Percentiles rank a stretch among this genome's conserved stretches.
Conservation (phyloP, 2,888 invertebrate species). For the Machimus rusticus region DNA sequence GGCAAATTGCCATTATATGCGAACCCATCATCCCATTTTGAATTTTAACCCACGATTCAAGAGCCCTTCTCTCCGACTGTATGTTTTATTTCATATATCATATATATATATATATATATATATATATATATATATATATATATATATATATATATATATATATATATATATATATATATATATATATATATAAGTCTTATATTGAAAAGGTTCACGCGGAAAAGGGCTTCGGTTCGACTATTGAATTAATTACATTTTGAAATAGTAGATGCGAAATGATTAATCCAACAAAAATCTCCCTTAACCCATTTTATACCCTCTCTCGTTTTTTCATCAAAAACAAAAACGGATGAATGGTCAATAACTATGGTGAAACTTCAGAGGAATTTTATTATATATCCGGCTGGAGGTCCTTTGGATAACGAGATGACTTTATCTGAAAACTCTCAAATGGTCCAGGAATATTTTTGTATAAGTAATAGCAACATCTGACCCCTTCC, state of each 20-base stretch:
- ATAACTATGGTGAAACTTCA: not conserved
- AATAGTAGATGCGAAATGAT: not conserved
- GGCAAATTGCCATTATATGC: not conserved
- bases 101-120: no score
- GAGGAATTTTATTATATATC: not conserved
- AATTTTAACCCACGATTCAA: not conserved
- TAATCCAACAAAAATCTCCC: not conserved
- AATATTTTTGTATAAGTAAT: not conserved
- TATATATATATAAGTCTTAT: not conserved
- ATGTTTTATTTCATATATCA: not conserved
- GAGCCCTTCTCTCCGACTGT: not conserved
- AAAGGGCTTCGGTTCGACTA: not conserved
- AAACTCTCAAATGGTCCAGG: not conserved
- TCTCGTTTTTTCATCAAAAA: not conserved
- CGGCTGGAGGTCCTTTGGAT: not conserved
- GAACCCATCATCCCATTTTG: not conserved
- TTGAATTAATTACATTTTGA: not conserved
- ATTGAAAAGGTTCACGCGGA: not conserved
- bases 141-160: not conserved
- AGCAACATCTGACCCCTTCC: not conserved
- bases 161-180: no score
- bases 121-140: no score
- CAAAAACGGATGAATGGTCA: slow-evolving; percentile 3
- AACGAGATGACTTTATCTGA: not conserved
- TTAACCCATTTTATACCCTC: not conserved